A percentile compares a stretch with the other conserved stretches of the same genome.
Conservation (phyloP, 2,113 vertebrate species). For the Trichechus manatus region DNA sequence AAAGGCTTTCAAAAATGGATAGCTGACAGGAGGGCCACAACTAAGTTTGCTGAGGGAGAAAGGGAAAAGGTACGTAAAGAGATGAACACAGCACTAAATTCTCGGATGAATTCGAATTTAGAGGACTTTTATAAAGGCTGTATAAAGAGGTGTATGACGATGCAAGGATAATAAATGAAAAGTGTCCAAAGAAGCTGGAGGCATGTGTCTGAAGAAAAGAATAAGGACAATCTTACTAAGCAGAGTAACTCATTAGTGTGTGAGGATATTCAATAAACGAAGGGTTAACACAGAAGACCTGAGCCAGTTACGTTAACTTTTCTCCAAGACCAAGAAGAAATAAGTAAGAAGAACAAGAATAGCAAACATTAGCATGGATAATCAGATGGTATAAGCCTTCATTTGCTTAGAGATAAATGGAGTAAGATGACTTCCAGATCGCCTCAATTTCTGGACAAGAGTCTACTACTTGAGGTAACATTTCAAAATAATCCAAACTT, state of each 20-base stretch:
- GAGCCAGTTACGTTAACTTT: neutral
- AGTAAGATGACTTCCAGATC: neutral
- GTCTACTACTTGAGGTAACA: neutral
- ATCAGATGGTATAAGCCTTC: neutral
- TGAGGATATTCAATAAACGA: neutral
- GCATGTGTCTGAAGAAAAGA: neutral
- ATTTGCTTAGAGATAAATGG: neutral
- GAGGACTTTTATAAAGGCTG: neutral
- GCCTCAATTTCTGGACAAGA: neutral
- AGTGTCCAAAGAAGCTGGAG: neutral
- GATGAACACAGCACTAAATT: neutral
- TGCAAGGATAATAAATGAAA: neutral
- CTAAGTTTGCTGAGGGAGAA: neutral
- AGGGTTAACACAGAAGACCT: neutral
- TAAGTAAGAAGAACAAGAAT: neutral
- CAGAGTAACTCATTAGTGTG: neutral
- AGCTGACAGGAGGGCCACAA: neutral
- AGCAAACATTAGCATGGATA: neutral
- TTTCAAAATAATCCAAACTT: conserved; percentile 20
- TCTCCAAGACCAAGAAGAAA: conserved; percentile 25
- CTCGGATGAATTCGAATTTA: neutral
- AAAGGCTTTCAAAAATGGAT: neutral
- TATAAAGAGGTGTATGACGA: neutral
- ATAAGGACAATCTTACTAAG: neutral
- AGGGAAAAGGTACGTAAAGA: neutral